Evolutionary conservation across 2,888 invertebrate genomes (phyloP).

Genomic region (Synergus laeviventris): DNA sequence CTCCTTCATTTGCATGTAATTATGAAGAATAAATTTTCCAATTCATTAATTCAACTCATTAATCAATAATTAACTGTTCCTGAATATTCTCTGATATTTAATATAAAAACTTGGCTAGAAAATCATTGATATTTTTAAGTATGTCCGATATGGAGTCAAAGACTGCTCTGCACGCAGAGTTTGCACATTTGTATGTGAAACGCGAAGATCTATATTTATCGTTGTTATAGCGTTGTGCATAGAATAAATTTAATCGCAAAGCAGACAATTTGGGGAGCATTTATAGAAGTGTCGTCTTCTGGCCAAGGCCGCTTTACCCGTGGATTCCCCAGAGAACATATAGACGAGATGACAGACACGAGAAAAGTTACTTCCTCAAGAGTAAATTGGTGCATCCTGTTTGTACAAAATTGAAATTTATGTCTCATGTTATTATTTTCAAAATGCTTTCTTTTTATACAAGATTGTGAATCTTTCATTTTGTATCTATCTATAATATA

Average conservation of each 20-base stretch:
- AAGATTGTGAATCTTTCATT: too few species aligned
- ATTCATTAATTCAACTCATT: not conserved
- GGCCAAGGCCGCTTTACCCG: slow-evolving; percentile 43
- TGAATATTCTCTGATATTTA: too few species aligned
- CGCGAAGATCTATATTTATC: slow-evolving; percentile 41
- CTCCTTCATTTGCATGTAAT: not conserved
- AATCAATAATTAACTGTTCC: too few species aligned
- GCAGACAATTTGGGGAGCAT: slow-evolving; percentile 43
- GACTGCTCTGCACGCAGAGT: not conserved
- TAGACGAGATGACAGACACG: not conserved
- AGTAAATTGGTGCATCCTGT: not conserved
- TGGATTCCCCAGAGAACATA: not conserved
- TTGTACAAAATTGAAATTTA: not conserved
- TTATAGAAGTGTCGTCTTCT: slow-evolving; percentile 43
- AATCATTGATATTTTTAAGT: not conserved
- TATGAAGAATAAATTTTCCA: not conserved
- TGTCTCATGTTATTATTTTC: not conserved
- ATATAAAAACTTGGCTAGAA: not conserved
- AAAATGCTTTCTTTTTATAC: not conserved
- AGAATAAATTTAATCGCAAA: slow-evolving; percentile 44
- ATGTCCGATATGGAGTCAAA: not conserved
- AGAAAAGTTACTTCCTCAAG: slow-evolving; percentile 10
- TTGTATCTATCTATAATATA: too few species aligned
- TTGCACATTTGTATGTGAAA: not conserved
- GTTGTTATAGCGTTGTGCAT: slow-evolving; percentile 39